These are phyloP conservation scores for Notechis scutatus DNA, from an alignment of 2,113 vertebrate genomes.

Conservation along the genomic window DNA sequence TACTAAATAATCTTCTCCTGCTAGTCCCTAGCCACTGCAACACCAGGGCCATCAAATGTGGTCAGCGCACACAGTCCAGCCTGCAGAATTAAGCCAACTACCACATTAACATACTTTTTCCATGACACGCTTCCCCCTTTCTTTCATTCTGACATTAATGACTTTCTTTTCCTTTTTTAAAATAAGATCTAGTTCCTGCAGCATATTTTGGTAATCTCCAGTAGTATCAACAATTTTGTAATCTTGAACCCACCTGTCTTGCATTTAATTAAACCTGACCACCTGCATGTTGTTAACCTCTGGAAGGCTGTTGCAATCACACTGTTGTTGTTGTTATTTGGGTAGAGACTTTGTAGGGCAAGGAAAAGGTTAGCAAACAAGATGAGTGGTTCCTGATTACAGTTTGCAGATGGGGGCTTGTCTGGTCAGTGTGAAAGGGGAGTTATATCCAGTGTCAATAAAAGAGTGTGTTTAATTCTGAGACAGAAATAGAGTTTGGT, in stretches of 20 bases:
- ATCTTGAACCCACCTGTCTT: constrained; percentile 62
- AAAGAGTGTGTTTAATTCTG: constrained; percentile 67
- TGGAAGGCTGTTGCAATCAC: constrained; percentile 69
- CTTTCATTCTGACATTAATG: constrained; percentile 75
- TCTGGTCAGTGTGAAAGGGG: constrained; percentile 57
- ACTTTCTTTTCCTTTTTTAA: constrained; percentile 61
- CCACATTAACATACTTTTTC: constrained; percentile 76
- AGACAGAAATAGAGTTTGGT: constrained; percentile 61
- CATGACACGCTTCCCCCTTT: constrained; percentile 76
- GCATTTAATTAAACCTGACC: constrained; percentile 64
- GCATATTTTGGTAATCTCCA: constrained; percentile 56
- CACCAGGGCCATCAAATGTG: constrained; percentile 63
- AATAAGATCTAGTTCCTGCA: constrained; percentile 64
- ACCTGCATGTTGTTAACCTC: constrained; percentile 76
- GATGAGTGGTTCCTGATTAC: constrained; percentile 72
- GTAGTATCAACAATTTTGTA: constrained; percentile 62
- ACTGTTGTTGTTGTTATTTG: constrained; percentile 73
- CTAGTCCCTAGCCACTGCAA: neutral
- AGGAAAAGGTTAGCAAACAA: constrained; percentile 76
- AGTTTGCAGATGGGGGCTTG: constrained; percentile 63
- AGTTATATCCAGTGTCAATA: constrained; percentile 52
- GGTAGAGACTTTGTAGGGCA: constrained; percentile 71
- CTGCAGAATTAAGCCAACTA: constrained; percentile 67
- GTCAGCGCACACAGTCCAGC: constrained; percentile 61
- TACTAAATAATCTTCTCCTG: constrained; percentile 8